These are phyloP conservation scores for Eustalomyia histrio DNA, from an alignment of 2,888 invertebrate genomes.

Conservation along the genomic window DNA sequence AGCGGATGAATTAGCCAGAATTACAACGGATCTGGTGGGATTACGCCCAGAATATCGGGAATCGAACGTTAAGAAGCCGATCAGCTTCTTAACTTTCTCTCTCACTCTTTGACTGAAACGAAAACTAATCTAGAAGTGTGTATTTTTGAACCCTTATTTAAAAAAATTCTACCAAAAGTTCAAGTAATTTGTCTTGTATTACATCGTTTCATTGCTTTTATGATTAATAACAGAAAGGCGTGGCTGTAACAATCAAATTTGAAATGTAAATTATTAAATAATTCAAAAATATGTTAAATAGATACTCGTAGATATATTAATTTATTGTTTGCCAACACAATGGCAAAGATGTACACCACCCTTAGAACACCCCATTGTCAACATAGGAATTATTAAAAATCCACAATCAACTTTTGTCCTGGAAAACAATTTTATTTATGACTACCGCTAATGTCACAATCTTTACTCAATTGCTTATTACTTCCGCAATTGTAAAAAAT, in stretches of 20 bases:
- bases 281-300: constrained; percentile 53
- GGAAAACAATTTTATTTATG: constrained; percentile 63
- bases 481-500: constrained; percentile 57
- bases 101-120: too few relatives aligned
- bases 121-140: too few relatives aligned
- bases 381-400: constrained; percentile 44
- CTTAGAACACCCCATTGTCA: constrained; percentile 49
- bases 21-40: too few relatives aligned
- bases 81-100: too few relatives aligned
- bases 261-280: constrained; percentile 57
- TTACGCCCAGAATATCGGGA: too few relatives aligned
- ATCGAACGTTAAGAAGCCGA: too few relatives aligned
- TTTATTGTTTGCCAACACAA: constrained; percentile 49
- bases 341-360: constrained; percentile 33
- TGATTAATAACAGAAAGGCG: constrained; percentile 55
- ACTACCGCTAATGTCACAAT: constrained; percentile 36
- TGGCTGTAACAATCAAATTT: constrained; percentile 39
- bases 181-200: constrained; percentile 50
- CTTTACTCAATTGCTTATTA: constrained; percentile 47
- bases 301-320: constrained; percentile 22
- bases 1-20: too few relatives aligned
- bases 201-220: constrained; percentile 20
- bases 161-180: too few relatives aligned
- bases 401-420: constrained; percentile 41
- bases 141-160: too few relatives aligned